Conservation (phyloP, 1,140 invertebrate species). For the Brachystomella parvula region DNA sequence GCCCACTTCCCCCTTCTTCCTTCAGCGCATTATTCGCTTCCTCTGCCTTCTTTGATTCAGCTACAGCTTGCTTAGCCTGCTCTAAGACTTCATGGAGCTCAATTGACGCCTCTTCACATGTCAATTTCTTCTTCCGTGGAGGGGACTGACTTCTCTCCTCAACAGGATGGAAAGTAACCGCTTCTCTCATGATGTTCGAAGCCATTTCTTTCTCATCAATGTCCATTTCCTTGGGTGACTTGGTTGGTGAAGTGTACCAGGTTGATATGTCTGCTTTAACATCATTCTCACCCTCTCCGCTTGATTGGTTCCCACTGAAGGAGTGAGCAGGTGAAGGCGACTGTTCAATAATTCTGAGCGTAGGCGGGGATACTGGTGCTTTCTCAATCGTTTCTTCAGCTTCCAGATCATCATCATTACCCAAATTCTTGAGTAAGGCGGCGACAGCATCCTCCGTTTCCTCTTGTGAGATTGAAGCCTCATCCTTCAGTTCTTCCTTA, state of each 20-base stretch:
- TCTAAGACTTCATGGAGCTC: neutral
- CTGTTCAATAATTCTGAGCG: constrained; percentile 36
- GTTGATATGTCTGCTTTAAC: neutral
- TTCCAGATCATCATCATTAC: constrained; percentile 41
- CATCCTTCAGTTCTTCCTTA: constrained; percentile 33
- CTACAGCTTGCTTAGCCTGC: neutral
- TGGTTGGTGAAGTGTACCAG: constrained; percentile 15
- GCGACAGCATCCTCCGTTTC: constrained; percentile 87
- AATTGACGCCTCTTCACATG: constrained; percentile 2
- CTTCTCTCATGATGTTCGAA: neutral
- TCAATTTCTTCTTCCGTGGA: constrained; percentile 4
- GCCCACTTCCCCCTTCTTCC: too few relatives aligned
- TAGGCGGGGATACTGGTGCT: constrained; percentile 25
- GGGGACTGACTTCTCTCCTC: neutral
- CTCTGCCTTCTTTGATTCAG: neutral
- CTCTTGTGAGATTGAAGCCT: constrained; percentile 78
- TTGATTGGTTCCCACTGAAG: constrained; percentile 2
- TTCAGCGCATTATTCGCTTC: neutral
- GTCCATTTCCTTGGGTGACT: constrained; percentile 10
- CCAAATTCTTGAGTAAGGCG: constrained; percentile 73
- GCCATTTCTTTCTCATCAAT: neutral
- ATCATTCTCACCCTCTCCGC: neutral
- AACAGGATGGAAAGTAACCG: neutral
- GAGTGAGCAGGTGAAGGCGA: neutral
- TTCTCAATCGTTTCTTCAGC: constrained; percentile 38